Evolutionary conservation across 2,113 vertebrate species (phyloP).

Genomic region (Muntiacus reevesi): DNA sequence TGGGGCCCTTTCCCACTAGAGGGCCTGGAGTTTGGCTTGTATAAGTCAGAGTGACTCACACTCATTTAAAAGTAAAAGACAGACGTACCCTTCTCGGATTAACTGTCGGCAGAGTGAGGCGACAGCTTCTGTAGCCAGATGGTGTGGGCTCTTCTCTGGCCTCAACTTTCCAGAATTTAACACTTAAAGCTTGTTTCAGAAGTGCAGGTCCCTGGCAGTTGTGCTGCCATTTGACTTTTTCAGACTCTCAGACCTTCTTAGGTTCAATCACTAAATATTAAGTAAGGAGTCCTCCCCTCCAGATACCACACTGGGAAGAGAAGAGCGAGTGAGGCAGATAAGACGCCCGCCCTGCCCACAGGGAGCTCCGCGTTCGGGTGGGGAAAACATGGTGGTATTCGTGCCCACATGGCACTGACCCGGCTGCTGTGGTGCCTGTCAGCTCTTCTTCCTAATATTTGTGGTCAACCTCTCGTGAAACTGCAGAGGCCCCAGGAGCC

Average conservation of each 20-base stretch:
- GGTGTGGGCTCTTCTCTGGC: neutral
- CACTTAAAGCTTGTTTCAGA: neutral
- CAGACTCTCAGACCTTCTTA: neutral
- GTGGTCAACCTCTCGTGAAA: neutral
- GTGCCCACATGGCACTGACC: neutral
- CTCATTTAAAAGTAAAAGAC: neutral
- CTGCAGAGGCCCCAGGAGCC: neutral
- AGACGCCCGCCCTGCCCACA: neutral
- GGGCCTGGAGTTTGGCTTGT: neutral
- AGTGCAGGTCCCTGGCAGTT: neutral
- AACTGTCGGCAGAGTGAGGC: neutral
- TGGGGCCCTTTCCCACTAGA: neutral
- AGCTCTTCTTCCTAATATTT: neutral
- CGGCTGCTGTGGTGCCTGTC: fast-evolving
- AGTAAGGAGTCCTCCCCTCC: neutral
- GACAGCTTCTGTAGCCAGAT: neutral
- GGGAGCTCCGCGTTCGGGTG: fast-evolving
- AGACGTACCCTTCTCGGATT: neutral
- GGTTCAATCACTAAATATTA: neutral
- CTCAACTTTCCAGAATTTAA: neutral
- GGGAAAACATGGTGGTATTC: fast-evolving
- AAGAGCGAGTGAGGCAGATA: neutral
- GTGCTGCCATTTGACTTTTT: neutral
- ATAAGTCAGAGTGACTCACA: neutral
- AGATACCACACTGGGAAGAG: neutral